Evolutionary conservation across 2,797 vertebrate genomes (phyloP), one percentile per base, ranked within the genome.

Genomic region (Molossus alvarezi): DNA sequence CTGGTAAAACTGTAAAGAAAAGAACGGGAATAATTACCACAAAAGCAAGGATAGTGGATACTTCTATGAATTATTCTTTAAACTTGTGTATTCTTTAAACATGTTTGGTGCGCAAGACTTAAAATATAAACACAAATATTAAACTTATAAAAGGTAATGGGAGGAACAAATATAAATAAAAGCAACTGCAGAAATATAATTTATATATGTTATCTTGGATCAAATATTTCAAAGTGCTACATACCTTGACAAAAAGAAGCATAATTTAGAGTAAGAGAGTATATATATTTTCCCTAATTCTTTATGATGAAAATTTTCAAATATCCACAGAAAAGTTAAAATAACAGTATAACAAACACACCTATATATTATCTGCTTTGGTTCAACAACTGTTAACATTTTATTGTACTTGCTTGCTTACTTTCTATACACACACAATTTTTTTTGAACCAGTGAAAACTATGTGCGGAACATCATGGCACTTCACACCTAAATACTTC

Each of bases 341-440:
- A 75, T 71, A 83, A 58, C 6, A 60, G n/a, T 60, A 69, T 41
- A 90, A 69, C n/a, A 62, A 79, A 77, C 55, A 94, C 23, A 91
- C 12, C 29, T 7, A 91, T 58, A 65, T 72, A 73, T 53, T 7
- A 20, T 85, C 72, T 91, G 33, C 20, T 64, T 90, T 58, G 20
- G 11, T 94, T 83, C 37, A 69, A 95, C 21, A 86, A 87, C 21
- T 58, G 15, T 58, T 81, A 90, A 69, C 23, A 91, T 76, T 82
- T 82, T 88, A 58, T 33, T 48, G 1, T 41, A 53, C n/a, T 53
- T 87, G 3, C 29, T 79, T 89, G 58, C 62, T 65, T 91, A 41
- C 11, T 82, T 77, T 73, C 37, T 81, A 75, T 37, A 69, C 9
- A 37, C 82, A 71, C 33, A n/a, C 1, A 60, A 25, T 37, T 62